Evolutionary conservation across 2,888 invertebrate species (phyloP), one percentile per base, ranked within the genome.

Genomic region (Pachymerium ferrugineum): DNA sequence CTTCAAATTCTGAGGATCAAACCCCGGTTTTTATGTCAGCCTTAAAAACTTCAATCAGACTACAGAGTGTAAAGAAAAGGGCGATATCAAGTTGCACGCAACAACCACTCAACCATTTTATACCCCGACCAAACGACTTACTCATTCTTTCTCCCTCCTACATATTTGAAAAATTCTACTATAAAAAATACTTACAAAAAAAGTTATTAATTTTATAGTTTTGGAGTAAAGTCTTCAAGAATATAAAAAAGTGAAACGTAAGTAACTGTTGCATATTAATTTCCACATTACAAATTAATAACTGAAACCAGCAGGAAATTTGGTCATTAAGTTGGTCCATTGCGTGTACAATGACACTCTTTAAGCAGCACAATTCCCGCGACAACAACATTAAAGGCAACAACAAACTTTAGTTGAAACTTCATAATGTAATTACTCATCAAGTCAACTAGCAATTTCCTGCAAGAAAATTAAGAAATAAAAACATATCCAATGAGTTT

Each of bases 81-180:
- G 47, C 47, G 19, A 47, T 47, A 47, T 47, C 47, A 47, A 47
- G 47, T 47, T 47, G 47, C 47, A 47, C 47, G 47, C 47, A 47
- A 47, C 47, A 47, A 47, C 47, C 47, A 47, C 47, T 47, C 47
- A 47, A 47, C 47, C 47, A 47, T 47, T 47, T 47, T 47, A 47
- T 47, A 47, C 10, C 47, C 47, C 19, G 4, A 47, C 47, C 42
- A 5, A 47, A 47, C 47, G 47, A 47, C 47, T 47, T 47, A 47
- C 22, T 47, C 47, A 47, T 38, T 38, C 38, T 38, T 42, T 19
- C 47, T 47, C 19, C 19, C 47, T 38, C 5, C 16, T 6, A 47
- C 6, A 47, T 3, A 47, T 22, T 38, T 12, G 38, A 38, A 3
- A 47, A 38, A n/a, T 38, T 38, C 47, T 22, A 6, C 22, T 47